Base-by-base conservation (phyloP, 2,797 vertebrate genomes). In the Pipistrellus kuhlii region DNA sequence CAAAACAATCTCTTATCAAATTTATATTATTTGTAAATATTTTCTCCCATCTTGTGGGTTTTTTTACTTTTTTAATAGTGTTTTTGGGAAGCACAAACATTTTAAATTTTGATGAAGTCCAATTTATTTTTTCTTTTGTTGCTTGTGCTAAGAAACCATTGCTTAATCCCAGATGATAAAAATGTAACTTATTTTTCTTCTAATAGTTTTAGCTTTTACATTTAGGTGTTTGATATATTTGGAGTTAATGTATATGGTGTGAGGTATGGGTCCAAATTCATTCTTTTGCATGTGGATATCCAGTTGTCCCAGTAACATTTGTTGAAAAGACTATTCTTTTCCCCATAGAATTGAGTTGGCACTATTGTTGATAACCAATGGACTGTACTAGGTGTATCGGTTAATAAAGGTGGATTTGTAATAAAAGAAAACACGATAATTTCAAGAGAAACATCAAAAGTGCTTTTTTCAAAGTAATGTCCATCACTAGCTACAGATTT, bases 1-100 rank as follows among this genome's bases (percentile, higher is more conserved):
- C 51, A 76, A 87, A 53, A 44, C 87, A 85, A 66, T 76, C 18
- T 51, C 44, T 90, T 90, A 62, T 92, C 75, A 81, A 27, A 72
- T 80, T 51, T 35, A 66, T 32, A 72, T 57, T n/a, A 76, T 89
- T 92, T 96, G 38, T 12, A 78, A 51, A 72, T 96, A 85, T 92
- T 78, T 82, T 78, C 85, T 85, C 71, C 51, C 13, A 51, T 90
- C 88, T 12, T 87, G 14, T 66, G 32, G 20, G 30, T 71, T 91
- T 93, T 94, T 84, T 78, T 14, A 76, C 41, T 81, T 85, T 81
- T 25, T 92, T 80, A 11, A 18, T 82, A 59, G 38, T 85, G 30
- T 71, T 18, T 8, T 41, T 62, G 30, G 48, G 46, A 94, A 82
- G n/a, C 66, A 35, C 38, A 38, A 35, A 35, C 20, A 5, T 87